Base-by-base conservation (phyloP, 2,888 invertebrate genomes). In the Gisinianus flammeolus region DNA sequence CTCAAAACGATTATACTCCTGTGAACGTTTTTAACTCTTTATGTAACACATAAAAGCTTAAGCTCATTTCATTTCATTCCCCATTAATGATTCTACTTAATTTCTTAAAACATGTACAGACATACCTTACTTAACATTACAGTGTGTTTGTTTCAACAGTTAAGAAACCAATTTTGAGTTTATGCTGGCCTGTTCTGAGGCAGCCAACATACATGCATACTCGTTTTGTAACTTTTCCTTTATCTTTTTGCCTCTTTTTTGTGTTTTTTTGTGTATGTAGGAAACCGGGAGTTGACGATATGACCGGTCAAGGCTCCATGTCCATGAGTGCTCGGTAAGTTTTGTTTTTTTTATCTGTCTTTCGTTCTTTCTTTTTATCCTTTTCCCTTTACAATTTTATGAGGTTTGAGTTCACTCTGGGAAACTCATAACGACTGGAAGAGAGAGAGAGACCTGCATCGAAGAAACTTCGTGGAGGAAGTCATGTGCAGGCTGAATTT, bases 201-300 rank as follows among this genome's bases (percentile, higher is more conserved):
- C 19, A 19, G 5, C 5, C 58, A 35, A 35, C 12, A 6, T 64
- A 64, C 22, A 30, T 6, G 44, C 19, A 44, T 19, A 44, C 44
- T 44, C 8, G 44, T 26, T 62, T 62, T 62, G 22, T 26, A 62
- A 62, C 28, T 58, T 24, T 58, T 2, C 19, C 22, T 24, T 2
- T 3, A n/a, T 26, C 16, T 62, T 16, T 26, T 26, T 62, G 62
- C 22, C 4, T 68, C 24, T 68, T 68, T 68, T 64, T 64, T 8
- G 16, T 26, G 24, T 78, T 31, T 62, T 67, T 78, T 54, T 72
- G 28, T 58, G 8, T 78, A 82, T 83, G 30, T 68, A 83, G 82
- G 75, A 84, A 84, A 81, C 83, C 84, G 66, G 84, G 83, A 35
- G 81, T 84, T 75, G 83, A 83, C 73, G 84, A 84, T 76, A 82